Percentiles rank a stretch among this genome's conserved stretches.
Conservation (phyloP, 2,888 invertebrate genomes). For the Cinara cedri region DNA sequence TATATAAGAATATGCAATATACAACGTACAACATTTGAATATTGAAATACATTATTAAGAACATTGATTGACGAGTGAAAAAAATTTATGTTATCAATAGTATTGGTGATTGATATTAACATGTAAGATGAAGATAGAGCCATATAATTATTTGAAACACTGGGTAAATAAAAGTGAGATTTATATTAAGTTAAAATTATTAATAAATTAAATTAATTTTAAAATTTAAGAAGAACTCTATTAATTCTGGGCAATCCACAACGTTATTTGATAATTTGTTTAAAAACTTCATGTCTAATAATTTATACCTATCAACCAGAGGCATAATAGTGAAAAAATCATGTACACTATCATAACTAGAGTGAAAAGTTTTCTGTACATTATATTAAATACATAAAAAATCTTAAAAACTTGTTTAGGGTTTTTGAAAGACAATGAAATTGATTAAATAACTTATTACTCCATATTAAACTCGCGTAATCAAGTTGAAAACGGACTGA, state of each 20-base stretch:
- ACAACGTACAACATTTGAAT: too few relatives aligned
- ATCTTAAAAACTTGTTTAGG: background rate
- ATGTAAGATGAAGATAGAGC: background rate
- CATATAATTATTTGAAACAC: background rate
- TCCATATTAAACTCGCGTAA: background rate
- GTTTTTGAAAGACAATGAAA: background rate
- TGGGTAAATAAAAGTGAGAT: constrained; percentile 3
- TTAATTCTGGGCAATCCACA: background rate
- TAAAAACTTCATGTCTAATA: background rate
- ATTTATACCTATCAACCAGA: background rate
- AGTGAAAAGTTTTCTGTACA: too few relatives aligned
- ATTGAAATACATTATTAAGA: background rate
- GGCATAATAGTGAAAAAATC: background rate
- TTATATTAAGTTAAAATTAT: too few relatives aligned
- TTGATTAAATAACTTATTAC: background rate
- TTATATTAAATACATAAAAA: constrained; percentile 12
- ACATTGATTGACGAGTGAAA: background rate
- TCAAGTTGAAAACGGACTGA: background rate
- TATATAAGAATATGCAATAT: too few relatives aligned
- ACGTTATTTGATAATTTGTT: background rate
- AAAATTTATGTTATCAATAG: background rate
- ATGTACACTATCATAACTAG: too few relatives aligned
- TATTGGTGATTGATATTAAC: too few relatives aligned
- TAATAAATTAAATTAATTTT: background rate
- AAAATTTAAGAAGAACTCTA: background rate